Conservation (phyloP, 2,888 invertebrate species). For the Cantharis rufa region DNA sequence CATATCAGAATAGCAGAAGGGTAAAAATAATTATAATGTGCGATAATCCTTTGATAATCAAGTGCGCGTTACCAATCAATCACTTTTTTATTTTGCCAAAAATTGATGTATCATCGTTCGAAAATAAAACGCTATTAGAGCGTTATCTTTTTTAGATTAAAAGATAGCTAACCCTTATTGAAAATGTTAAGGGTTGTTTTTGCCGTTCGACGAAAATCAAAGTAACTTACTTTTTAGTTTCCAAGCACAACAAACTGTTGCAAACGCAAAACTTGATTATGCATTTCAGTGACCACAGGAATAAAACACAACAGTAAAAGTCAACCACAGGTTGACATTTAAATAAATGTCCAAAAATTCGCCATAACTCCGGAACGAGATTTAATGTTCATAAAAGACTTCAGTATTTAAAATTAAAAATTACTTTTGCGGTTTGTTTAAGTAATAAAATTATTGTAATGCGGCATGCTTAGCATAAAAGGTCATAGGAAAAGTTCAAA, state of each 20-base stretch:
- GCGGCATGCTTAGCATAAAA: background rate
- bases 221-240: background rate
- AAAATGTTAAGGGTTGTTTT: background rate
- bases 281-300: background rate
- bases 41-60: slow-evolving; percentile 55
- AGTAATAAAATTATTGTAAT: background rate
- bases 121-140: slow-evolving; percentile 7
- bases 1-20: slow-evolving; percentile 32
- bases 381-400: background rate
- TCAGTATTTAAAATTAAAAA: background rate
- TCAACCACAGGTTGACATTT: background rate
- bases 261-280: background rate
- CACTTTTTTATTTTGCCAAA: slow-evolving; percentile 53
- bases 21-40: slow-evolving; percentile 40
- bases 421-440: background rate
- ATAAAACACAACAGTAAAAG: background rate
- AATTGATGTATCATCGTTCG: slow-evolving; percentile 52
- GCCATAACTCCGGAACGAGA: background rate
- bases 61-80: slow-evolving; percentile 55
- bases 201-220: background rate
- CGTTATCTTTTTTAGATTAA: background rate
- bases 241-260: background rate
- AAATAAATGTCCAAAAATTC: background rate
- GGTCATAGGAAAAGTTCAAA: background rate
- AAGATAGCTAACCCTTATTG: background rate